Percentiles rank a stretch among this genome's conserved stretches.
phyloP scores from a whole-genome alignment of 2,888 invertebrate species.

The Sesamia inferens region DNA sequence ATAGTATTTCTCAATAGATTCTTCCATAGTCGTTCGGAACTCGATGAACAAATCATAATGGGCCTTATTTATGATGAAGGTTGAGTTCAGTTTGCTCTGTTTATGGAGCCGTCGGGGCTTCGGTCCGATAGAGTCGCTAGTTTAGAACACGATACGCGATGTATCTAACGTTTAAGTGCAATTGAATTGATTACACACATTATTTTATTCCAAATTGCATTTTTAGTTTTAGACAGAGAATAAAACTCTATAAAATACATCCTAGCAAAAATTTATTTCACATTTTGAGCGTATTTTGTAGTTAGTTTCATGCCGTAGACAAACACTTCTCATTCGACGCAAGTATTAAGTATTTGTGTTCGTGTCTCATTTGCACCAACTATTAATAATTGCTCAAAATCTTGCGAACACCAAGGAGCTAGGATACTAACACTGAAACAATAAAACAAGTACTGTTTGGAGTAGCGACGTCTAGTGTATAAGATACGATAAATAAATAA shows the following conservation, averaged over 20 bases:
- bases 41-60: slow-evolving; percentile 76
- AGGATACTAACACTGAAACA: slow-evolving; percentile 42
- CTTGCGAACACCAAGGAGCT: slow-evolving; percentile 65
- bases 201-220: slow-evolving; percentile 74
- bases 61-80: slow-evolving; percentile 83
- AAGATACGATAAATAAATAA: slow-evolving; percentile 68
- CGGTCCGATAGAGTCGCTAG: slow-evolving; percentile 82
- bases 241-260: slow-evolving; percentile 63
- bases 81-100: slow-evolving; percentile 66
- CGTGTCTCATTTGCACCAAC: slow-evolving; percentile 63
- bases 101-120: slow-evolving; percentile 60
- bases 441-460: slow-evolving; percentile 60
- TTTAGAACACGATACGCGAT: slow-evolving; percentile 74
- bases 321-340: slow-evolving; percentile 64
- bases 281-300: slow-evolving; percentile 68
- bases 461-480: slow-evolving; percentile 68
- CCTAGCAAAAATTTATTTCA: slow-evolving; percentile 66
- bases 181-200: slow-evolving; percentile 70
- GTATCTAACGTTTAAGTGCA: slow-evolving; percentile 74
- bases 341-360: slow-evolving; percentile 51
- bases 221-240: slow-evolving; percentile 70
- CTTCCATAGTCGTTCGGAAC: slow-evolving; percentile 78
- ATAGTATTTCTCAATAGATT: slow-evolving; percentile 85
- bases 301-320: slow-evolving; percentile 67
- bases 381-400: slow-evolving; percentile 72